Base-by-base conservation (phyloP, 2,888 invertebrate genomes). In the Andrena bicolor region DNA sequence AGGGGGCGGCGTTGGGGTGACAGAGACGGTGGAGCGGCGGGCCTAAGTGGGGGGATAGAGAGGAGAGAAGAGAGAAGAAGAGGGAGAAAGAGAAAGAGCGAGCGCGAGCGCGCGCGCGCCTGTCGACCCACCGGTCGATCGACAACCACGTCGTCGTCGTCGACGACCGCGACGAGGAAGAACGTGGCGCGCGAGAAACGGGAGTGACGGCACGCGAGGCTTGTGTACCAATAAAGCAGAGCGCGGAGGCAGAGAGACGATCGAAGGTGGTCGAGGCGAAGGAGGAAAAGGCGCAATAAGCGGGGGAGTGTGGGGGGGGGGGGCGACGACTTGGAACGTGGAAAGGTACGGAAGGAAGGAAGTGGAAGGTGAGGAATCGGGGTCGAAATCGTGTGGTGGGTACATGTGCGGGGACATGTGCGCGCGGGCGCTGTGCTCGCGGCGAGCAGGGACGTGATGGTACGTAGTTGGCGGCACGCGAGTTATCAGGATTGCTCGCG, bases 61-160 rank as follows among this genome's bases (percentile, higher is more conserved):
- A 16, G 41, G 26, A 58, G 41, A 26, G 26, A 26, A 49, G 56
- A 26, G 35, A 35, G 49, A 13, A 23, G 61, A 53, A 58, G 66
- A 80, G 23, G n/a, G 30, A 30, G 30, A 30, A 23, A 20, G 8
- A 53, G 53, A 56, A 35, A 30, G n/a, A 28, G 65, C 10, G 76
- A 60, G 82, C 69, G 86, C 79, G 82, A 65, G 86, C 79, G 85
- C 88, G 83, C 86, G 83, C 78, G 73, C 85, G 80, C 77, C 80
- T 87, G 79, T 86, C 76, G 76, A 78, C 73, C 83, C 80, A 78
- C 78, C 88, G 88, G 88, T 88, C 88, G 88, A 88, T 88, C 89
- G 86, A 81, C 85, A 80, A 85, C 63, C 71, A 85, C 87, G 84
- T 76, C 80, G 82, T 26, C 70, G 82, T 66, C 84, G 77, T 66